A percentile compares a stretch with the other conserved stretches of the same genome.
Conservation (phyloP, 2,888 invertebrate genomes). For the Pinctada fucata region DNA sequence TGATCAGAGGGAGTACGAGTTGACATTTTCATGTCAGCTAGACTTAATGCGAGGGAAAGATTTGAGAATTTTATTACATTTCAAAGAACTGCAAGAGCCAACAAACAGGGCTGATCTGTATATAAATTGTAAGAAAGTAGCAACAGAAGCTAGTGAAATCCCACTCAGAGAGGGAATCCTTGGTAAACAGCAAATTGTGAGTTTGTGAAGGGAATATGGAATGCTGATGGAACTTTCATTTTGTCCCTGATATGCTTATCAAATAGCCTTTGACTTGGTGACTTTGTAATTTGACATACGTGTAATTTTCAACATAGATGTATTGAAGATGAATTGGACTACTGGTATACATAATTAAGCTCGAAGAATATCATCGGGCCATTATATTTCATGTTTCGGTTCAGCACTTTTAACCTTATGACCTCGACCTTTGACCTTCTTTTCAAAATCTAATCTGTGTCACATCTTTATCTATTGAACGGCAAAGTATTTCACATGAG, state of each 20-base stretch:
- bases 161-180: conserved; percentile 60
- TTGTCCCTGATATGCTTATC: neutral
- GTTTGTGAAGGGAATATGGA: conserved; percentile 14
- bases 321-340: no score
- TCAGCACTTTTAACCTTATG: no score
- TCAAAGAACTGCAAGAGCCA: conserved; percentile 55
- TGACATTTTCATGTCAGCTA: conserved; percentile 58
- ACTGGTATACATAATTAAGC: no score
- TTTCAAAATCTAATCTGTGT: no score
- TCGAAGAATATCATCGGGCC: no score
- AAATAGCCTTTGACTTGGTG: no score
- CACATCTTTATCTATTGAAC: no score
- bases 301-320: no score
- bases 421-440: no score
- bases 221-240: neutral
- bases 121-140: conserved; percentile 62
- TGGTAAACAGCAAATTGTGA: conserved; percentile 57
- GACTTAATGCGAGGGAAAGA: conserved; percentile 43
- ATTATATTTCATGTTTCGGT: no score
- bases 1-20: conserved; percentile 57
- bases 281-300: no score
- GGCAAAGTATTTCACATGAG: no score
- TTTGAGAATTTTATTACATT: conserved; percentile 56
- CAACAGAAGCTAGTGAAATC: conserved; percentile 62
- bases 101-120: conserved; percentile 62